Percentiles rank a stretch among this genome's conserved stretches.
Evolutionary conservation across 2,797 vertebrate species (phyloP).

Genomic region (Xiphophorus birchmanni): DNA sequence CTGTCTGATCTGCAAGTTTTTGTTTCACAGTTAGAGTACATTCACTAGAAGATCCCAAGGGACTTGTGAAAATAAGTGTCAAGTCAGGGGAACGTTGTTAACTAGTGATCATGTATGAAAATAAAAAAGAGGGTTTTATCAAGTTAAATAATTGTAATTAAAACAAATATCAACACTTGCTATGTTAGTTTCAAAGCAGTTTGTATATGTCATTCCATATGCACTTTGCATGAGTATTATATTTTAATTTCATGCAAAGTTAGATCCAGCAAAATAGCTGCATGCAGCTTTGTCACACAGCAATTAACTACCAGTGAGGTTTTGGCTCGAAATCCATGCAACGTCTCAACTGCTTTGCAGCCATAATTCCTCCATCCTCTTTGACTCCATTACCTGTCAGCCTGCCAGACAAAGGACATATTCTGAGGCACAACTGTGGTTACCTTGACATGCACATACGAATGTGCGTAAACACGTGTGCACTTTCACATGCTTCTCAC

Average conservation of each 20-base stretch:
- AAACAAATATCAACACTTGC: not conserved
- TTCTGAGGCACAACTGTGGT: conserved; percentile 41
- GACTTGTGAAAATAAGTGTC: conserved; percentile 41
- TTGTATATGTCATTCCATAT: not conserved
- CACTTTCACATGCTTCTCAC: conserved; percentile 3
- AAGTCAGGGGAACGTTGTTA: conserved; percentile 19
- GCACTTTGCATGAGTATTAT: conserved; percentile 12
- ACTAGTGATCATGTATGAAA: conserved; percentile 9
- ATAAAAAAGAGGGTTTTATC: not conserved
- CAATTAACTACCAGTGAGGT: conserved; percentile 69
- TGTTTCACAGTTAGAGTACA: conserved; percentile 66
- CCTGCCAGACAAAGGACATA: conserved; percentile 66
- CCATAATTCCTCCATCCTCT: conserved; percentile 72
- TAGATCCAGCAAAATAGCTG: conserved; percentile 30
- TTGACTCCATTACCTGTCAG: conserved; percentile 76
- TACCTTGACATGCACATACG: conserved; percentile 49
- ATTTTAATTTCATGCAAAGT: conserved; percentile 44
- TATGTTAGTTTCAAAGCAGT: conserved; percentile 8
- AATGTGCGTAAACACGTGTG: conserved; percentile 7
- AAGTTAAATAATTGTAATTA: not conserved
- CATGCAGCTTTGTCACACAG: conserved; percentile 59
- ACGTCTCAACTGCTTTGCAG: conserved; percentile 72
- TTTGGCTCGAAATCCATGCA: conserved; percentile 64
- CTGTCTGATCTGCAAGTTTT: conserved; percentile 72
- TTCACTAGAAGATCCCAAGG: conserved; percentile 63